phyloP scores from a whole-genome alignment of 2,888 invertebrate species.

The Epistrophe eligans region DNA sequence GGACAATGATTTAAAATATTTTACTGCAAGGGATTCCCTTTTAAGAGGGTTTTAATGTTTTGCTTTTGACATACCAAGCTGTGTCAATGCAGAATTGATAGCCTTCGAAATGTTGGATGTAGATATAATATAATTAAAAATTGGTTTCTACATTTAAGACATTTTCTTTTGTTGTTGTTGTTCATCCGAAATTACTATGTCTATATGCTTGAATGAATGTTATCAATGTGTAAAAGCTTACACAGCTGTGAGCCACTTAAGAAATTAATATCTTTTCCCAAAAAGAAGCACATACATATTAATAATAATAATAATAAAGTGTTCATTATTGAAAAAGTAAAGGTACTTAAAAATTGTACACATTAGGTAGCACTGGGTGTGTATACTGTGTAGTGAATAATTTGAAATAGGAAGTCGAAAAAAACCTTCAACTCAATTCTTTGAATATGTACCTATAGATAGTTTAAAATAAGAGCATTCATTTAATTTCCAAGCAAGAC shows the following conservation, averaged over 20 bases:
- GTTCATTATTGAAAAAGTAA: too few relatives aligned
- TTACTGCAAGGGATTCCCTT: conserved; percentile 14
- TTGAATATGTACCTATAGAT: too few relatives aligned
- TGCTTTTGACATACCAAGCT: not conserved
- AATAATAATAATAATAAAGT: too few relatives aligned
- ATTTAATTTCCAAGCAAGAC: too few relatives aligned
- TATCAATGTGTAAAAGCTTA: not conserved
- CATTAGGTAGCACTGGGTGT: too few relatives aligned
- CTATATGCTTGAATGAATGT: not conserved
- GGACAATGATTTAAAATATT: conserved; percentile 4
- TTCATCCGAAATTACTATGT: not conserved
- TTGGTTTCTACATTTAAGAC: not conserved
- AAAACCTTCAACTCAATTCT: too few relatives aligned
- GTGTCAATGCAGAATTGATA: not conserved
- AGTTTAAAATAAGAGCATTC: too few relatives aligned
- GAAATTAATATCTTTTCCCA: not conserved
- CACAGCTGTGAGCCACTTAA: conserved; percentile 5
- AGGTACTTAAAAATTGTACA: too few relatives aligned
- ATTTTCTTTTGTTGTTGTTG: not conserved
- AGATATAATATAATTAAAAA: not conserved
- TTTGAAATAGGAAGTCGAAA: too few relatives aligned
- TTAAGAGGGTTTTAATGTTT: not conserved
- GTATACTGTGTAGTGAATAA: too few relatives aligned
- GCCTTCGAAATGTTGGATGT: not conserved
- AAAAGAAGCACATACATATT: too few relatives aligned